Conservation (phyloP, 2,888 invertebrate species). For the Limnephilus marmoratus region DNA sequence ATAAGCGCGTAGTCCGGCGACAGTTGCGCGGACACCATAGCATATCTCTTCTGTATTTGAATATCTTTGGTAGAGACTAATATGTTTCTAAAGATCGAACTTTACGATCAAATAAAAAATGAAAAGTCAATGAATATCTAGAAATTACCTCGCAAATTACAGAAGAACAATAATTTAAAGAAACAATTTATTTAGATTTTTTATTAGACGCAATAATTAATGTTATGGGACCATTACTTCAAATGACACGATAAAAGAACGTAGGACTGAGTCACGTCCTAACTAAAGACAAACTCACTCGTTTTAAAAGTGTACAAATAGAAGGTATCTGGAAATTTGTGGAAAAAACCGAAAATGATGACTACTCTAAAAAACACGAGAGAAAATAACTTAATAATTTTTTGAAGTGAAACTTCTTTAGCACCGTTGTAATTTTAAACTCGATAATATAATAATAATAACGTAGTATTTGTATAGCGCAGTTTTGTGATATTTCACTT, state of each 20-base stretch:
- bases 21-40: no score
- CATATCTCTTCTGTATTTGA: no score
- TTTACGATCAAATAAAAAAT: neutral
- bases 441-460: no score
- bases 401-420: no score
- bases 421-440: no score
- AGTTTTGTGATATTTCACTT: no score
- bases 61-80: no score
- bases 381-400: neutral
- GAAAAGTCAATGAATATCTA: neutral
- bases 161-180: neutral
- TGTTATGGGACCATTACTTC: neutral
- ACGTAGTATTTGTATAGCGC: no score
- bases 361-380: neutral
- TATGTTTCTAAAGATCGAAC: neutral
- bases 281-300: neutral
- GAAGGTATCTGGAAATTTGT: neutral
- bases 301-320: neutral
- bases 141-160: neutral
- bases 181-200: neutral
- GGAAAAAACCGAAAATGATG: neutral
- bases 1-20: no score
- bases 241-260: neutral
- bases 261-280: neutral
- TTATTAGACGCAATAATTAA: neutral